A percentile compares a stretch with the other conserved stretches of the same genome.
These are phyloP conservation scores for Balearica regulorum DNA, from an alignment of 2,797 vertebrate genomes.

Conservation along the genomic window DNA sequence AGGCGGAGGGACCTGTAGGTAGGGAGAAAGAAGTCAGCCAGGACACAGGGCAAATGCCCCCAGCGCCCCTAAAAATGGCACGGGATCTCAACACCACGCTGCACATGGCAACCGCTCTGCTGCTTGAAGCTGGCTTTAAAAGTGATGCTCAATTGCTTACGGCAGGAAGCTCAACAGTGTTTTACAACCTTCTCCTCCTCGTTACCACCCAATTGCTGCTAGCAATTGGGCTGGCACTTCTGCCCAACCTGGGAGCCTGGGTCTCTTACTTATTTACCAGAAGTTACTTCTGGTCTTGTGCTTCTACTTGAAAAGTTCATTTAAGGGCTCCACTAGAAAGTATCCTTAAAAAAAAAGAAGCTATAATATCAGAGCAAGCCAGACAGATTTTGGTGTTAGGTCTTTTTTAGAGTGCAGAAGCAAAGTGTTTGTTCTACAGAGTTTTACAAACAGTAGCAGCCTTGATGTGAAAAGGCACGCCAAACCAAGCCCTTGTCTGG, in stretches of 20 bases:
- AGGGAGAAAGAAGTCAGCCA: background rate
- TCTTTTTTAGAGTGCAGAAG: background rate
- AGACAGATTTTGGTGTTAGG: background rate
- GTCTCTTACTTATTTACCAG: background rate
- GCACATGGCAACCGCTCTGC: rapidly evolving
- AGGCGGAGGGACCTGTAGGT: background rate
- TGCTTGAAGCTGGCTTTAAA: background rate
- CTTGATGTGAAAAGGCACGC: background rate
- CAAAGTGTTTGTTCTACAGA: background rate
- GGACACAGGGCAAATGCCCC: background rate
- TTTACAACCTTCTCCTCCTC: background rate
- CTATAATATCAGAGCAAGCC: background rate
- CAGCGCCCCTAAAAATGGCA: background rate
- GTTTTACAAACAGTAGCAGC: background rate
- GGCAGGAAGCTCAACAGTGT: background rate
- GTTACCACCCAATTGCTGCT: background rate
- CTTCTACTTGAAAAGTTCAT: background rate
- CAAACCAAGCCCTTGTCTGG: background rate
- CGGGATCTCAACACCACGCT: background rate
- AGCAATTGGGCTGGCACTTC: background rate
- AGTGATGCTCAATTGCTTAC: background rate
- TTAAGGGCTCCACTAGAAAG: background rate
- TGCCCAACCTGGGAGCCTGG: rapidly evolving
- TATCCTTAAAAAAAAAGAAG: background rate
- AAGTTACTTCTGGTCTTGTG: background rate